These are phyloP conservation scores for Xiphophorus hellerii DNA, from an alignment of 2,113 vertebrate genomes.

Conservation along the genomic window DNA sequence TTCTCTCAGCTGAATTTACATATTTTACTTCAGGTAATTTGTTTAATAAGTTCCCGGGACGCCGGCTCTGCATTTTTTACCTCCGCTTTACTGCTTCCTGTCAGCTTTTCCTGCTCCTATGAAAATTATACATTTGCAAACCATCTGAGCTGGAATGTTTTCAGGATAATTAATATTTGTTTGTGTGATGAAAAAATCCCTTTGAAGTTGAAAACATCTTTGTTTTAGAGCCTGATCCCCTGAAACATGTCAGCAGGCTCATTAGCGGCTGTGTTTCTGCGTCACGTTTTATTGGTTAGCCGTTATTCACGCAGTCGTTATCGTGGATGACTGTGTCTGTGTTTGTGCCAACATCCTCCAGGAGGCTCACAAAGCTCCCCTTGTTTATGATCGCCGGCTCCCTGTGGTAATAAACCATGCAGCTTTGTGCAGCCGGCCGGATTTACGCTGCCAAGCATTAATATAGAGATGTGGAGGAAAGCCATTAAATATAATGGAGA, in stretches of 20 bases:
- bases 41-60: not conserved
- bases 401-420: conserved; percentile 47
- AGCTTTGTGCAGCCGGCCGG: conserved; percentile 22
- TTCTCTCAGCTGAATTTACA: not conserved
- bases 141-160: not conserved
- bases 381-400: conserved; percentile 46
- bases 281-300: conserved; percentile 39
- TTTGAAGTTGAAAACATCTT: not conserved
- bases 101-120: not conserved
- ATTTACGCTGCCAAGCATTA: conserved; percentile 5
- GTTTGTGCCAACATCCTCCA: conserved; percentile 33
- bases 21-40: not conserved
- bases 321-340: conserved; percentile 18
- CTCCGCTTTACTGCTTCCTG: not conserved
- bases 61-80: not conserved
- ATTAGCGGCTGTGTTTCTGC: conserved; percentile 57
- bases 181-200: not conserved
- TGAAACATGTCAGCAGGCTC: conserved; percentile 34
- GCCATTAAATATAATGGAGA: conserved; percentile 14
- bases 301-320: conserved; percentile 55
- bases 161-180: not conserved
- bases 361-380: conserved; percentile 47
- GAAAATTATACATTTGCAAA: not conserved
- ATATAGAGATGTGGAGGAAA: not conserved
- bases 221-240: not conserved